phyloP scores from a whole-genome alignment of 2,113 vertebrate genomes.

The Bolborhynchus lineola region DNA sequence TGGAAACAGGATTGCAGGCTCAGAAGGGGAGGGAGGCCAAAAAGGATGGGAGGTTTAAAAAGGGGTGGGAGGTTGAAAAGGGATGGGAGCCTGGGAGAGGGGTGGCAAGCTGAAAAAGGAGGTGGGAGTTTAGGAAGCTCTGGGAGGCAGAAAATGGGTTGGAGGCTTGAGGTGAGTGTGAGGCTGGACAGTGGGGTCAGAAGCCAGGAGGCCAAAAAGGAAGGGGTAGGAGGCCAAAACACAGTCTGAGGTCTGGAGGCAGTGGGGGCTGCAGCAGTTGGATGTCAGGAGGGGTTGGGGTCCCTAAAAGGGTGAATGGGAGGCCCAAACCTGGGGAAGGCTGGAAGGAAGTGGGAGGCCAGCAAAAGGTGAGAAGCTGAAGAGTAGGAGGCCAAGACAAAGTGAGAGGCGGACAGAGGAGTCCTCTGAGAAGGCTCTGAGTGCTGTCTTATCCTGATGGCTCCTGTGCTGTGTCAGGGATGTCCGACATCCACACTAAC shows the following conservation, averaged over 20 bases:
- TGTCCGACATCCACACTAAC: rapidly evolving
- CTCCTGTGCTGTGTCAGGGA: neutral
- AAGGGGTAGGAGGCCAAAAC: neutral
- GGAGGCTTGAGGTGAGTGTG: neutral
- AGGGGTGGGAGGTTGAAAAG: neutral
- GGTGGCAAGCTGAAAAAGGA: neutral
- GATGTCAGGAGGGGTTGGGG: neutral
- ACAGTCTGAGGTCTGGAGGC: neutral
- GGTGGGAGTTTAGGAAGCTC: neutral
- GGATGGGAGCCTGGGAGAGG: neutral
- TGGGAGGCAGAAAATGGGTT: neutral
- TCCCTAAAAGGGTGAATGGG: neutral
- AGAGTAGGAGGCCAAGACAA: neutral
- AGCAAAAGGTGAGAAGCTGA: neutral
- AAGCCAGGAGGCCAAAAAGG: neutral
- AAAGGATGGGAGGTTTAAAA: neutral
- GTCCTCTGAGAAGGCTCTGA: neutral
- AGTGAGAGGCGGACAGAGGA: neutral
- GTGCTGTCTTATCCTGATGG: neutral
- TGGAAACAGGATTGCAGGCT: neutral
- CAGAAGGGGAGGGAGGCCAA: neutral
- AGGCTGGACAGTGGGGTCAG: neutral
- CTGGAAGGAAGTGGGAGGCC: neutral
- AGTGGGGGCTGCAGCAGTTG: neutral
- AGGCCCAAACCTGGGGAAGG: neutral